phyloP scores from a whole-genome alignment of 2,113 vertebrate species.

The Pygoscelis antarcticus region DNA sequence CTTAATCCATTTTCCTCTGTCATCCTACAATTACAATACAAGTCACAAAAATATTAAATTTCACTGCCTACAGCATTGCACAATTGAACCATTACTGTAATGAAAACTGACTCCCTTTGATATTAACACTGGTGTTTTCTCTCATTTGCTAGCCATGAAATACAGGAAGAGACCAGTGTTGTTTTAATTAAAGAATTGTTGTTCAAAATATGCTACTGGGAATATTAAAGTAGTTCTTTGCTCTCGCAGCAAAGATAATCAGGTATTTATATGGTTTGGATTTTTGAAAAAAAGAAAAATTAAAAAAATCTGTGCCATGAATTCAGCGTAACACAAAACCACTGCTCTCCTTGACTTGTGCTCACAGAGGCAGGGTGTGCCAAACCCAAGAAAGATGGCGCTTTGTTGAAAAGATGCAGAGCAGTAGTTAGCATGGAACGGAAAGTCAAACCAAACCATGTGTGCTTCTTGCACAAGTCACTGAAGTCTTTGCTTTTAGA shows the following conservation, averaged over 20 bases:
- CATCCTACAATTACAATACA: conserved; percentile 71
- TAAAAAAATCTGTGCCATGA: background rate
- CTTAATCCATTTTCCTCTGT: conserved; percentile 71
- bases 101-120: conserved; percentile 76
- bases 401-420: conserved; percentile 33
- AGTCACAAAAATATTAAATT: conserved; percentile 79
- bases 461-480: background rate
- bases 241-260: conserved; percentile 22
- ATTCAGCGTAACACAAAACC: conserved; percentile 5
- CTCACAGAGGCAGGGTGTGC: background rate
- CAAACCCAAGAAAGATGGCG: conserved; percentile 15
- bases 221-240: conserved; percentile 32
- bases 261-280: conserved; percentile 37
- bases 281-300: background rate
- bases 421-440: background rate
- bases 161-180: conserved; percentile 57
- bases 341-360: background rate
- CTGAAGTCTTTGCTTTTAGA: conserved; percentile 15
- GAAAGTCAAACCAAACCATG: conserved; percentile 42
- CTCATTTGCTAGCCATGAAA: conserved; percentile 66
- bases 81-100: conserved; percentile 69
- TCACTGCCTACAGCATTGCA: conserved; percentile 67
- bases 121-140: conserved; percentile 71
- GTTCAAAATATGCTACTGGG: conserved; percentile 59
- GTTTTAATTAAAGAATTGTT: conserved; percentile 63